Conservation (phyloP, 2,113 vertebrate genomes). For the Planiliza haematocheilus region DNA sequence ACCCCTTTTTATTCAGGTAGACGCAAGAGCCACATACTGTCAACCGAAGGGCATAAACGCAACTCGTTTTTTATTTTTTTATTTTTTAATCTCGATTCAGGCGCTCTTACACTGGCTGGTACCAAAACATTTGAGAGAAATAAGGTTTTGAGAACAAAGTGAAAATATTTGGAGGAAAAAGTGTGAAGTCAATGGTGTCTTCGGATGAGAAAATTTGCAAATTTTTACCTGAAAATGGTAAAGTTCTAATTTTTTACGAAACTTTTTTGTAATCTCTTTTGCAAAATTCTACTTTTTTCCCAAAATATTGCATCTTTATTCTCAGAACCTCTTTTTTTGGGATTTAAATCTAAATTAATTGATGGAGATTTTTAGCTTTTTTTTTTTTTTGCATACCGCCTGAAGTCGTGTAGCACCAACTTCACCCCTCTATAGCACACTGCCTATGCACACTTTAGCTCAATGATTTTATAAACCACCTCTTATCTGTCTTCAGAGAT, state of each 20-base stretch:
- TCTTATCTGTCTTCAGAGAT: neutral
- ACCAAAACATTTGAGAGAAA: neutral
- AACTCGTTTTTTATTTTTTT: neutral
- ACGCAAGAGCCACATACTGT: neutral
- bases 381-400: neutral
- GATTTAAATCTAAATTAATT: neutral
- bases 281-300: neutral
- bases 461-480: neutral
- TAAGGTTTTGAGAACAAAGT: neutral
- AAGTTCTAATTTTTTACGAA: neutral
- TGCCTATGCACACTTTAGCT: conserved; percentile 16
- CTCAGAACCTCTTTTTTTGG: neutral
- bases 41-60: neutral
- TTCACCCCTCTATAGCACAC: neutral
- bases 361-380: neutral
- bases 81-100: neutral
- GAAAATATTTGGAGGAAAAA: neutral
- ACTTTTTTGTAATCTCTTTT: neutral
- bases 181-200: neutral
- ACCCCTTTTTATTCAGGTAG: neutral
- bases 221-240: neutral
- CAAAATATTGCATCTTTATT: neutral
- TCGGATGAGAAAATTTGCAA: neutral
- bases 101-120: neutral
- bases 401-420: neutral